Base-by-base conservation (phyloP, 2,888 invertebrate species). In the Stenotaenia linearis region DNA sequence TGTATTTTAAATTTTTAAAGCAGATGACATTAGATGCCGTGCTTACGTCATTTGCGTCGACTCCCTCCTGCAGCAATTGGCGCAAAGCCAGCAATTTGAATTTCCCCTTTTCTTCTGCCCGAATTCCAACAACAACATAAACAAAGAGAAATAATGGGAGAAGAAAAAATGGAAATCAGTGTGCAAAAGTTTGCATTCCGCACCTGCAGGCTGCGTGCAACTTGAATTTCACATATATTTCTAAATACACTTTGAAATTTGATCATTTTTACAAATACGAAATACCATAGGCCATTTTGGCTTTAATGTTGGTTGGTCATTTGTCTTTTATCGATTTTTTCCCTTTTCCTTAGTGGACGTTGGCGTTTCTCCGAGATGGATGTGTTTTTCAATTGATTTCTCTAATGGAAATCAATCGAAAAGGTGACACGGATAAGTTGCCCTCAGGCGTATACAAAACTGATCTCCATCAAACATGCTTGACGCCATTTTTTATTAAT, bases 351-450 rank as follows among this genome's bases (percentile, higher is more conserved):
- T 69, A 69, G 69, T 69, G 69, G 69, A 69, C 69, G 69, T n/a
- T 69, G 69, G 69, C 69, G 69, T 69, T 69, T 69, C 28, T 28
- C 69, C 15, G 69, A 69, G 69, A 69, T 69, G 69, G 69, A 69
- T 69, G 69, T 69, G 69, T 69, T 69, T 61, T 69, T 69, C 69
- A 69, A 69, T 69, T 69, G 69, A 69, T 69, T 69, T 69, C 69
- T 69, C 69, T 69, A 69, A 69, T 69, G 69, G 69, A 69, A 69
- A 69, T 69, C 69, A 69, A 69, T 69, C 69, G 69, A 69, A 69
- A 69, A 69, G 69, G 69, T 69, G 69, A 69, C 69, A 69, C 12
- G 69, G 69, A 69, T 28, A 69, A 69, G 69, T 69, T 69, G 69
- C 25, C 69, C 69, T 69, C 69, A 69, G 69, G 69, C 69, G 69